Conservation (phyloP, 2,888 invertebrate species). For the Amblyjoppa fuscipennis region DNA sequence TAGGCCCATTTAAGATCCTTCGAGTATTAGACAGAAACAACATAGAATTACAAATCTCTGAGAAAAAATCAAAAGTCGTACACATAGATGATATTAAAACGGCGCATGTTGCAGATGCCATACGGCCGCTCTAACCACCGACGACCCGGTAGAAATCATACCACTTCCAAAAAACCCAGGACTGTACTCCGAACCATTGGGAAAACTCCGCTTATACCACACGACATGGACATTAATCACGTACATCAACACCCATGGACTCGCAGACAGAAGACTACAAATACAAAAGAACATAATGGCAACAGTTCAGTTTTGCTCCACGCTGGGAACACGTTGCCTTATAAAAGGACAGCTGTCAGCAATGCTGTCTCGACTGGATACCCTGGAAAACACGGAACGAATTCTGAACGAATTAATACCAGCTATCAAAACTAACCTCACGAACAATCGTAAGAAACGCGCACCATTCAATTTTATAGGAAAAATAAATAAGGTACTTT, state of each 20-base stretch:
- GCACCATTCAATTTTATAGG: constrained; percentile 10
- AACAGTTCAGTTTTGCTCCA: not conserved
- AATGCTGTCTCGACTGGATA: constrained; percentile 13
- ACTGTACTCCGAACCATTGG: no score
- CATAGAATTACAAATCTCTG: not conserved
- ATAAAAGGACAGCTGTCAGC: constrained; percentile 7
- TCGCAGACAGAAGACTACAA: constrained; percentile 7
- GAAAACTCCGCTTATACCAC: no score
- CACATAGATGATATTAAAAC: constrained; percentile 10
- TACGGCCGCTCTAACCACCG: not conserved
- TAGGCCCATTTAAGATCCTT: constrained; percentile 7
- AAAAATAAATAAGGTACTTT: constrained; percentile 33
- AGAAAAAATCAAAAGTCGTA: constrained; percentile 7
- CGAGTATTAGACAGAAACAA: not conserved
- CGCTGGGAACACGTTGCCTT: constrained; percentile 1
- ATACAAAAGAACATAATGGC: not conserved
- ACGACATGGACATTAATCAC: no score
- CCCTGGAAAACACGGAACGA: not conserved
- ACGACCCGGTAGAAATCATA: constrained; percentile 9
- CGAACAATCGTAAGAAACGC: constrained; percentile 2
- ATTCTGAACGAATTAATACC: constrained; percentile 16
- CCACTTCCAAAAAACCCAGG: constrained; percentile 5
- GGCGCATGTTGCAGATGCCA: constrained; percentile 7
- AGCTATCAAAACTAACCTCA: constrained; percentile 1
- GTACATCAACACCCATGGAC: constrained; percentile 32